Conservation (phyloP, 1,140 invertebrate genomes). For the Physella acuta region DNA sequence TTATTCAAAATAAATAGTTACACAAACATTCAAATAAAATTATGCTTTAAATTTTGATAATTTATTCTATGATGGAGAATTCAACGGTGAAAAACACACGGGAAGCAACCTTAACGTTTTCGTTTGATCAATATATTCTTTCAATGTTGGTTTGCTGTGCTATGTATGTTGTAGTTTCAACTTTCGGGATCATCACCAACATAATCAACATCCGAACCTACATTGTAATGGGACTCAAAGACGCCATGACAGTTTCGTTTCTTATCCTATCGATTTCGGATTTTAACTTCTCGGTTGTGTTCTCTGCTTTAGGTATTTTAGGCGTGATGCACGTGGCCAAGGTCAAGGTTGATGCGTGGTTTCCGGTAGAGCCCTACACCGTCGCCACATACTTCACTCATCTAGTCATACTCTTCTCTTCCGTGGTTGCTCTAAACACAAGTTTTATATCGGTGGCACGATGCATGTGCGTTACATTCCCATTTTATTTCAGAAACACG, state of each 20-base stretch:
- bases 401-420: background rate
- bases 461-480: background rate
- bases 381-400: background rate
- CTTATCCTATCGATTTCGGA: background rate
- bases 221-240: constrained; percentile 15
- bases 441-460: background rate
- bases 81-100: no score
- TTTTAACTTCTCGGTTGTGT: background rate
- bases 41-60: no score
- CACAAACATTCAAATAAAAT: no score
- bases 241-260: constrained; percentile 11
- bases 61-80: no score
- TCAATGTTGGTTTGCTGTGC: background rate
- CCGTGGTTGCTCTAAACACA: background rate
- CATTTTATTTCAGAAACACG: background rate
- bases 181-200: background rate
- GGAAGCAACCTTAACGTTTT: no score
- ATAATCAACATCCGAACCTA: constrained; percentile 12
- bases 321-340: background rate
- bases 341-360: no score
- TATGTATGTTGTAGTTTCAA: background rate
- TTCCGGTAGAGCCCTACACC: background rate
- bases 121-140: background rate
- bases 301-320: background rate
- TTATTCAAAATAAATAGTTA: no score